Evolutionary conservation across 2,888 invertebrate genomes (phyloP).

Genomic region (Caenorhabditis doughertyi): DNA sequence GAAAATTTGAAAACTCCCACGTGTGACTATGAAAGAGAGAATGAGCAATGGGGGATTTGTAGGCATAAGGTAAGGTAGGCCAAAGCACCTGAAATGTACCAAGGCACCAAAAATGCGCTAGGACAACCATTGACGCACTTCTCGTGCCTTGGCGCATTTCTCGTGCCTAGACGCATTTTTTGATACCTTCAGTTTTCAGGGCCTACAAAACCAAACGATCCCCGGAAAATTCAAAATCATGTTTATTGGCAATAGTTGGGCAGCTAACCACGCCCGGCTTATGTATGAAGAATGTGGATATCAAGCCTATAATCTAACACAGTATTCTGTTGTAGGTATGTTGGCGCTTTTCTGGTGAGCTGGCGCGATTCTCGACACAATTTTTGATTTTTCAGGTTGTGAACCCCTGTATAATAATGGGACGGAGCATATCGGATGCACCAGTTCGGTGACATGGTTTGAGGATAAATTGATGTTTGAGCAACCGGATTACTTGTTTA

Average conservation of each 20-base stretch:
- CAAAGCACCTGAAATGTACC: too few relatives aligned
- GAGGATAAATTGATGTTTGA: not conserved
- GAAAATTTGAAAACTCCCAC: not conserved
- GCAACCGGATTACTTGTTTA: too few relatives aligned
- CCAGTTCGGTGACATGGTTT: not conserved
- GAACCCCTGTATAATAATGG: not conserved
- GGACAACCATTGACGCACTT: not conserved
- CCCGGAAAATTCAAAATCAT: not conserved
- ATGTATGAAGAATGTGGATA: slow-evolving; percentile 16
- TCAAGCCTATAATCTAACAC: not conserved
- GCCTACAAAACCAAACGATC: not conserved
- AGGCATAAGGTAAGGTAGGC: not conserved
- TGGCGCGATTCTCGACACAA: too few relatives aligned
- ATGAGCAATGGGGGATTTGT: not conserved
- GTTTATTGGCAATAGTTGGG: slow-evolving; percentile 20
- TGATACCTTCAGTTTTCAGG: not conserved
- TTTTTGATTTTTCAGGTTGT: not conserved
- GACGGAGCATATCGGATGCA: too few relatives aligned
- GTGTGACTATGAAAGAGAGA: not conserved
- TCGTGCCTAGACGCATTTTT: slow-evolving; percentile 8
- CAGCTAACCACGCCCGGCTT: slow-evolving; percentile 20
- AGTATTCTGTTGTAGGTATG: not conserved
- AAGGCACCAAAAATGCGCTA: not conserved
- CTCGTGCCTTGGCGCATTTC: slow-evolving; percentile 2
- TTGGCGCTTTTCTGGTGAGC: not conserved